Conservation (phyloP, 2,113 vertebrate species). For the Rhegmatorhina hoffmannsi region DNA sequence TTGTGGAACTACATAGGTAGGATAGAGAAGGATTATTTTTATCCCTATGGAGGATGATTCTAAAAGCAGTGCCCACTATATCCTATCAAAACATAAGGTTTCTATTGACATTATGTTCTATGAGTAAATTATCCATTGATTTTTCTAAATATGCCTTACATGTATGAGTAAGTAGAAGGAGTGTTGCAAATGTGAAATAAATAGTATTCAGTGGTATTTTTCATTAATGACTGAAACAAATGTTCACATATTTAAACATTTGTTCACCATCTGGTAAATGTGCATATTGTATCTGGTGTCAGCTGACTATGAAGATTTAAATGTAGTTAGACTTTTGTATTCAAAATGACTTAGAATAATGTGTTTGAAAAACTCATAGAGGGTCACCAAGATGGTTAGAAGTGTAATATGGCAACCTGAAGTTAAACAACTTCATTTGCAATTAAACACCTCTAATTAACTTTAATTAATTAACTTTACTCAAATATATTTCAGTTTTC, state of each 20-base stretch:
- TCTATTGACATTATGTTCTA: background rate
- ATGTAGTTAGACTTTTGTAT: background rate
- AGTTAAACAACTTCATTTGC: slow-evolving; percentile 8
- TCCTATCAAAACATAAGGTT: slow-evolving; percentile 17
- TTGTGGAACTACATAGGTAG: background rate
- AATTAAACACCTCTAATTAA: background rate
- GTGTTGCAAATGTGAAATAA: slow-evolving; percentile 50
- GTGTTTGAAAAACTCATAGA: background rate
- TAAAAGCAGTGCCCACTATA: slow-evolving; percentile 8
- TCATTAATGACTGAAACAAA: slow-evolving; percentile 31
- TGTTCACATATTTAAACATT: slow-evolving; percentile 47
- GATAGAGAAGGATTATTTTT: slow-evolving; percentile 4
- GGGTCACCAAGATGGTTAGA: background rate
- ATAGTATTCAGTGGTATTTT: slow-evolving; percentile 27
- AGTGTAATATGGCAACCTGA: background rate
- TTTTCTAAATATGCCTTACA: background rate
- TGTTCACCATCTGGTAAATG: slow-evolving; percentile 54
- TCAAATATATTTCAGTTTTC: background rate
- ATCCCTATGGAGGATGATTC: background rate
- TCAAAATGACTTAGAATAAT: background rate
- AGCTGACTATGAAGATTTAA: background rate
- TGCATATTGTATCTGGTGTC: background rate
- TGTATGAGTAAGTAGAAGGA: slow-evolving; percentile 16
- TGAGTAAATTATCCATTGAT: slow-evolving; percentile 9
- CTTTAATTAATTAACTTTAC: background rate